These are phyloP conservation scores for Montipora capricornis DNA, from an alignment of 64 coral and sea anemone genomes.

Conservation along the genomic window DNA sequence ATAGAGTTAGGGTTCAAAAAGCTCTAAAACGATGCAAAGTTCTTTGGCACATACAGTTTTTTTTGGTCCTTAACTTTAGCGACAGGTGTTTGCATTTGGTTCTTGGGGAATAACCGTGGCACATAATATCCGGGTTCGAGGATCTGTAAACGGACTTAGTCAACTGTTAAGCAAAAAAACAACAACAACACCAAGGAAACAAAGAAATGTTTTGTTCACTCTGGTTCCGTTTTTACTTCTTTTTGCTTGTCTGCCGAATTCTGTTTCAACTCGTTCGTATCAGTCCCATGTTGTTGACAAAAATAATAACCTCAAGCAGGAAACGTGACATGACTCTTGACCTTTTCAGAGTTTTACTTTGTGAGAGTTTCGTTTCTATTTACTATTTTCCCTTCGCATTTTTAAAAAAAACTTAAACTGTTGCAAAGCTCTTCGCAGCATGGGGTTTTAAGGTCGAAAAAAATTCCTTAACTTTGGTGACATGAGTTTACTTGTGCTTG, in stretches of 20 bases:
- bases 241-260: no score
- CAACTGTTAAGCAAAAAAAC: not conserved
- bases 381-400: not conserved
- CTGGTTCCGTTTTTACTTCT: no score
- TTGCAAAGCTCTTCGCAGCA: not conserved
- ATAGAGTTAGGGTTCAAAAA: not conserved
- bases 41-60: not conserved
- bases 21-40: not conserved
- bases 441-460: not conserved
- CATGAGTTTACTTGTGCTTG: not conserved
- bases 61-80: not conserved
- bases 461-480: not conserved
- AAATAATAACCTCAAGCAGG: no score
- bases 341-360: not conserved
- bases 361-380: not conserved
- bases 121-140: not conserved
- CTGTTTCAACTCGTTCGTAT: no score
- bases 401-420: not conserved
- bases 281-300: no score
- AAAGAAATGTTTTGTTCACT: not conserved
- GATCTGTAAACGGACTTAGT: not conserved
- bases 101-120: not conserved
- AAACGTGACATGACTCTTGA: not conserved
- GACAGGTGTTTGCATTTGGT: not conserved
- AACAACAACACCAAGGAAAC: not conserved